Base-by-base conservation (phyloP, 2,888 invertebrate genomes). In the Clostera curtula region DNA sequence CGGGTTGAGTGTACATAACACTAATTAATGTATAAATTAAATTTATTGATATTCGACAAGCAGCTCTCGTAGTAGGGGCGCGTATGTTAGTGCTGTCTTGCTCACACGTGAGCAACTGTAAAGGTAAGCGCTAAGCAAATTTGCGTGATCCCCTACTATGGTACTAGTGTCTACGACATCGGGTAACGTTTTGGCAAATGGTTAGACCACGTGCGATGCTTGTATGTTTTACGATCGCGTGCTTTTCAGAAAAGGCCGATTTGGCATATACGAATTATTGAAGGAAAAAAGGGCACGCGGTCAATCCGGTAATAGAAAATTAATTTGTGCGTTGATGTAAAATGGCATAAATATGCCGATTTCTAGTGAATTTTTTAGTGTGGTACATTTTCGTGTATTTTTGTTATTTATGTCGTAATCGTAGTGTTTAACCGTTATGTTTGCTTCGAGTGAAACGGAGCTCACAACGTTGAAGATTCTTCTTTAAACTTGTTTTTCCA, bases 361-460 rank as follows among this genome's bases (percentile, higher is more conserved):
- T 70, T 62, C 56, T 80, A 82, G 80, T 64, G 65, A 82, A 82
- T 75, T 80, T 70, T 79, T 79, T 76, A 73, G 77, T 65, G 69
- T 75, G 64, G 68, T 76, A 69, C 55, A 61, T 61, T 71, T 66
- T 62, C 58, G 59, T 64, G 65, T 60, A 59, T 72, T 68, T n/a
- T 55, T 62, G 69, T 74, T 76, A 69, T 66, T 71, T 70, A 69
- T 64, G 61, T 73, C 60, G 66, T 71, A 56, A 59, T 58, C 31
- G 64, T 74, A 67, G 68, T 60, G 49, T 44, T 64, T 49, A 60
- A 63, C 46, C 76, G 79, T 80, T 82, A 74, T 55, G 74, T 80
- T 80, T 76, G 73, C 67, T 76, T 74, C 56, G 35, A 28, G 34
- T 38, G 31, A 37, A 37, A 24, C 36, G 41, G 38, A 34, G 43